phyloP scores from a whole-genome alignment of 2,797 vertebrate genomes.

The Peromyscus attwateri region DNA sequence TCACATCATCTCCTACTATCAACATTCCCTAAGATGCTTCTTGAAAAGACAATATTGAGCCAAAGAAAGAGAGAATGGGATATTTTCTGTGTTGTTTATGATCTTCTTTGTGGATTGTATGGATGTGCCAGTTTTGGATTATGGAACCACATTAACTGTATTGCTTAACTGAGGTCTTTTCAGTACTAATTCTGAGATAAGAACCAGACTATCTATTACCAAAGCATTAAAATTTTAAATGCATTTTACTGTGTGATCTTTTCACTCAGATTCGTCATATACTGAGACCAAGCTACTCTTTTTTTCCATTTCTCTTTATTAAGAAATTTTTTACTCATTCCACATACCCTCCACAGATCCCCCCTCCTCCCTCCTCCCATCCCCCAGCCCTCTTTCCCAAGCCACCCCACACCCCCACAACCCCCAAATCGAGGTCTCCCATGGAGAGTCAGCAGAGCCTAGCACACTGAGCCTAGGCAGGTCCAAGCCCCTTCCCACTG shows the following conservation, averaged over 20 bases:
- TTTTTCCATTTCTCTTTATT: too few relatives aligned
- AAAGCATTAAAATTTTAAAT: slow-evolving; percentile 59
- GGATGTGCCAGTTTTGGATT: neutral
- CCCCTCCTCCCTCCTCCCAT: too few relatives aligned
- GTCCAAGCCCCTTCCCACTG: too few relatives aligned
- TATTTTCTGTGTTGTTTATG: neutral
- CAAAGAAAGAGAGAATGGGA: neutral
- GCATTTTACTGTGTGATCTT: slow-evolving; percentile 2
- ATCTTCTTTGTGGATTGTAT: neutral
- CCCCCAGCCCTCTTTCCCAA: too few relatives aligned
- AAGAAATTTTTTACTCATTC: too few relatives aligned
- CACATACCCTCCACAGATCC: too few relatives aligned
- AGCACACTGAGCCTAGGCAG: too few relatives aligned
- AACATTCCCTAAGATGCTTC: neutral
- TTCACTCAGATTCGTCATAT: neutral
- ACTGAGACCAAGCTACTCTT: neutral
- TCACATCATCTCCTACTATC: neutral
- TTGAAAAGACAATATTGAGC: neutral
- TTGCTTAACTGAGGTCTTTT: neutral
- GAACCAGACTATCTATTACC: neutral
- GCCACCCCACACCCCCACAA: too few relatives aligned
- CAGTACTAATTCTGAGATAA: neutral
- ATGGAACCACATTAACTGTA: neutral
- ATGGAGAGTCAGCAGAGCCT: too few relatives aligned
- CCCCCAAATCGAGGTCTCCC: too few relatives aligned